A percentile compares a stretch with the other conserved stretches of the same genome.
Evolutionary conservation across 2,888 invertebrate genomes (phyloP).

Genomic region (Lepeophtheirus nordmannii): DNA sequence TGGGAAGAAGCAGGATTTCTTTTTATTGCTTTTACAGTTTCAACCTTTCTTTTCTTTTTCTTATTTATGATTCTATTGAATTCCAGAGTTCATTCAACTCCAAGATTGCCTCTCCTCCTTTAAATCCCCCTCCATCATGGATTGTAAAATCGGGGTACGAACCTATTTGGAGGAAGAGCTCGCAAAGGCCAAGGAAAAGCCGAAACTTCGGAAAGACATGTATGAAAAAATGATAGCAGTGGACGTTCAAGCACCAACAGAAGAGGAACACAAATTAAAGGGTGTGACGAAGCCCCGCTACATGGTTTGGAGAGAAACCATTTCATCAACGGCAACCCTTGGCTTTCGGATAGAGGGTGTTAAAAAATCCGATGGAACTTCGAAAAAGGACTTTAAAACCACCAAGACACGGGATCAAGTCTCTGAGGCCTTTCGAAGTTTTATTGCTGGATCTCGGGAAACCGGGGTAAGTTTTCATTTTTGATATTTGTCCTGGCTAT

Average conservation of each 20-base stretch:
- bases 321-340: slow-evolving; percentile 86
- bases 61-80: neutral
- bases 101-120: slow-evolving; percentile 84
- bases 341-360: slow-evolving; percentile 92
- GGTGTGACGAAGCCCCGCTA: slow-evolving; percentile 88
- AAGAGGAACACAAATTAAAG: slow-evolving; percentile 72
- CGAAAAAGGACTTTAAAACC: slow-evolving; percentile 87
- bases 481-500: too few relatives aligned
- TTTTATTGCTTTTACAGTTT: too few relatives aligned
- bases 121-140: slow-evolving; percentile 86
- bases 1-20: neutral
- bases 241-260: slow-evolving; percentile 68
- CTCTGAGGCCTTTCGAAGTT: slow-evolving; percentile 59
- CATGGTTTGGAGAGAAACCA: slow-evolving; percentile 91
- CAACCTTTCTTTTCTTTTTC: neutral
- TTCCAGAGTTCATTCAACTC: slow-evolving; percentile 56
- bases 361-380: slow-evolving; percentile 64
- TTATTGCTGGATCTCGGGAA: slow-evolving; percentile 59
- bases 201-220: slow-evolving; percentile 68
- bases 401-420: slow-evolving; percentile 65
- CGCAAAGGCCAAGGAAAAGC: slow-evolving; percentile 84
- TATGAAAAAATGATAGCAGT: slow-evolving; percentile 94
- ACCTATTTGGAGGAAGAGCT: slow-evolving; percentile 88
- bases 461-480: slow-evolving; percentile 48
- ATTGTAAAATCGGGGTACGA: slow-evolving; percentile 84